phyloP scores from a whole-genome alignment of 2,888 invertebrate genomes.

The Drosophila borealis region DNA sequence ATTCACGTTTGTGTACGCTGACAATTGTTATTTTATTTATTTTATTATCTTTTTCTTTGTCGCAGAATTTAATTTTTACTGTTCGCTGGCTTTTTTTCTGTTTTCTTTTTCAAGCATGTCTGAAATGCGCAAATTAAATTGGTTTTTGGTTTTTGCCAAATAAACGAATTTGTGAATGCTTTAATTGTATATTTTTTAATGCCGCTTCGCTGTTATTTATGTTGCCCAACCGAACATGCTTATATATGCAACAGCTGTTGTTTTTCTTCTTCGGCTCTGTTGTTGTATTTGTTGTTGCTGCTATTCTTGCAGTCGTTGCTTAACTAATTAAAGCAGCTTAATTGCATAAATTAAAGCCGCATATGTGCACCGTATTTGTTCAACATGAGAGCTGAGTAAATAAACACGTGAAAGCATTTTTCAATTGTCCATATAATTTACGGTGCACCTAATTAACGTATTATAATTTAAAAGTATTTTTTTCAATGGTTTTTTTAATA shows the following conservation, averaged over 20 bases:
- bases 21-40: background rate
- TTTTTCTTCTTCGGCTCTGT: constrained; percentile 31
- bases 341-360: constrained; percentile 66
- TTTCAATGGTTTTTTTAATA: background rate
- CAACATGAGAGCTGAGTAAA: constrained; percentile 31
- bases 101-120: constrained; percentile 3
- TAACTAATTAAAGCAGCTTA: constrained; percentile 62
- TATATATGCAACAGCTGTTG: constrained; percentile 62
- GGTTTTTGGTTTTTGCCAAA: constrained; percentile 37
- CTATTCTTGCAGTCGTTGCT: constrained; percentile 29
- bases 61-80: constrained; percentile 7
- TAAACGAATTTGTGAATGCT: constrained; percentile 36
- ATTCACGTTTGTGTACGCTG: background rate
- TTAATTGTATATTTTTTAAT: constrained; percentile 19
- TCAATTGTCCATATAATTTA: constrained; percentile 12
- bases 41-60: background rate
- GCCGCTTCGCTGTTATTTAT: constrained; percentile 1
- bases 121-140: constrained; percentile 44
- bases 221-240: constrained; percentile 12
- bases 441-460: constrained; percentile 16
- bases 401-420: constrained; percentile 17
- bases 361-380: constrained; percentile 26
- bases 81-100: background rate
- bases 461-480: constrained; percentile 5
- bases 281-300: constrained; percentile 18